A percentile compares a stretch with the other conserved stretches of the same genome.
Conservation (phyloP, 2,113 vertebrate genomes). For the Struthidea cinerea region DNA sequence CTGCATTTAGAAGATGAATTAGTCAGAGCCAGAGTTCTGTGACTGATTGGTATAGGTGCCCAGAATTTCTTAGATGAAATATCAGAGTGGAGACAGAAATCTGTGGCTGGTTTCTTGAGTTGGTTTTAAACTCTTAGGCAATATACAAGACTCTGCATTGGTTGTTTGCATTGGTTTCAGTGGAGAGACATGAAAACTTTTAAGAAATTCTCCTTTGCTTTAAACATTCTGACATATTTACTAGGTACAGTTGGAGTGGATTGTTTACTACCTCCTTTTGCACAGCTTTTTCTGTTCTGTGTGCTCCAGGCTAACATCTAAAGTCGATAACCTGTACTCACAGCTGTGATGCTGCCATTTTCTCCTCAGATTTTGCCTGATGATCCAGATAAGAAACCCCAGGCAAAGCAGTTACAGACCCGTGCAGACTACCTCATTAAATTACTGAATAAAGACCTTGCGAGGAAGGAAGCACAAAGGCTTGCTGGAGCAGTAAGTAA, state of each 20-base stretch:
- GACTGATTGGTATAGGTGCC: neutral
- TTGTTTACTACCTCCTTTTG: neutral
- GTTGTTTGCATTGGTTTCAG: neutral
- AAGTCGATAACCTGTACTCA: neutral
- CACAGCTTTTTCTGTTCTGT: neutral
- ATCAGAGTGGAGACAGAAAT: neutral
- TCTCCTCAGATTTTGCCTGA: constrained; percentile 90
- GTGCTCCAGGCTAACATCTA: neutral
- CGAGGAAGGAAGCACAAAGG: constrained; percentile 90
- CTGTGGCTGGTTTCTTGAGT: neutral
- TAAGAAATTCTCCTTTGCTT: neutral
- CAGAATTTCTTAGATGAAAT: neutral
- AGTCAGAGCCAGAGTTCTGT: neutral
- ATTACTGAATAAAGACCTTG: constrained; percentile 92
- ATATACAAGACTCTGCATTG: neutral
- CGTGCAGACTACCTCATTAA: constrained; percentile 99
- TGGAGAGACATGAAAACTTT: neutral
- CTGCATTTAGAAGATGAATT: neutral
- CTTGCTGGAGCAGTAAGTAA: constrained; percentile 85
- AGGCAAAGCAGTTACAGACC: constrained; percentile 97
- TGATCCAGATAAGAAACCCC: constrained; percentile 98
- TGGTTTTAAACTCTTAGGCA: neutral
- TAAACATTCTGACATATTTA: neutral
- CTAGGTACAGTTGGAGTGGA: neutral
- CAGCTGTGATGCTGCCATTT: neutral